These are phyloP conservation scores for Gambusia affinis DNA, from an alignment of 2,113 vertebrate species.

Conservation along the genomic window DNA sequence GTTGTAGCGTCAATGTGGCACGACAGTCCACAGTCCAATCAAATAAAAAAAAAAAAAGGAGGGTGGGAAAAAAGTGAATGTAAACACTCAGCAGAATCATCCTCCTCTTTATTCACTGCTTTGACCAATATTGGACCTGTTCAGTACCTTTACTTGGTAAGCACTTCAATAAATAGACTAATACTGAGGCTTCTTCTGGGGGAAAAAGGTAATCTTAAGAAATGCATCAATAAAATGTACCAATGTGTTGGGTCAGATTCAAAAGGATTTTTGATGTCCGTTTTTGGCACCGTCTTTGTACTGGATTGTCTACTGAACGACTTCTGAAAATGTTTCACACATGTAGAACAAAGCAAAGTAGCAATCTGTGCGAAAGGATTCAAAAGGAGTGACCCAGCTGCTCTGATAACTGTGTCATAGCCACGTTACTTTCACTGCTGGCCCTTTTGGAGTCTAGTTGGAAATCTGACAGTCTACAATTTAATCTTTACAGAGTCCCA, in stretches of 20 bases:
- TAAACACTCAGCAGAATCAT: constrained; percentile 50
- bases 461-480: not conserved
- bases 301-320: constrained; percentile 37
- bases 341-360: constrained; percentile 6
- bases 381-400: constrained; percentile 8
- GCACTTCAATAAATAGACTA: constrained; percentile 54
- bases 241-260: constrained; percentile 27
- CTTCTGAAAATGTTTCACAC: constrained; percentile 6
- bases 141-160: constrained; percentile 66
- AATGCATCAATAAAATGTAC: not conserved
- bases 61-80: constrained; percentile 28
- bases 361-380: constrained; percentile 4
- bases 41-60: constrained; percentile 17
- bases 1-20: constrained; percentile 71
- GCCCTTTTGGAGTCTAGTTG: not conserved
- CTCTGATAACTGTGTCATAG: constrained; percentile 33
- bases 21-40: constrained; percentile 61
- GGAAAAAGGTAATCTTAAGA: not conserved
- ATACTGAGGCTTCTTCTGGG: constrained; percentile 51
- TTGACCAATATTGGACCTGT: constrained; percentile 36
- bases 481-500: constrained; percentile 3
- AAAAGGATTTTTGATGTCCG: constrained; percentile 10
- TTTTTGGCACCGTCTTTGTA: constrained; percentile 41
- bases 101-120: constrained; percentile 8
- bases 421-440: constrained; percentile 21